Percentiles rank a stretch among this genome's conserved stretches.
Evolutionary conservation across 2,113 vertebrate genomes (phyloP).

Genomic region (Bolborhynchus lineola): DNA sequence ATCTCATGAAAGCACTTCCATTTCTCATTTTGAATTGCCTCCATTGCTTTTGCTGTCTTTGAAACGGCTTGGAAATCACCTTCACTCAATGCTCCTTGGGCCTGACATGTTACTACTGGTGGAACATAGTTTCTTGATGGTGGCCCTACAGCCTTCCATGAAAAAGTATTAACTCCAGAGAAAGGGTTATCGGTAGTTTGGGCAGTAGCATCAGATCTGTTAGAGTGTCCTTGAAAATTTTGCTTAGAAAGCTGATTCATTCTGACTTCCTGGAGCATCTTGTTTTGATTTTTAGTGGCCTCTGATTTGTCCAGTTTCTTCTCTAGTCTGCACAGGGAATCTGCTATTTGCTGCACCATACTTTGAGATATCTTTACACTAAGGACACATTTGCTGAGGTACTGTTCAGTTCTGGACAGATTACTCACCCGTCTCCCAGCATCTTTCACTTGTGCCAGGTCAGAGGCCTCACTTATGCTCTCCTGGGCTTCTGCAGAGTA

Average conservation of each 20-base stretch:
- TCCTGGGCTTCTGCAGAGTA: neutral
- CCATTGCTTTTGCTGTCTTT: neutral
- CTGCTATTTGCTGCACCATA: conserved; percentile 36
- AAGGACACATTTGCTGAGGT: conserved; percentile 61
- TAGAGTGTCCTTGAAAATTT: neutral
- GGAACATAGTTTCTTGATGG: conserved; percentile 55
- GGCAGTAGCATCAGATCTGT: neutral
- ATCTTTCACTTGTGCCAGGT: neutral
- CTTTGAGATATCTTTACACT: conserved; percentile 67
- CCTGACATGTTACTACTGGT: neutral
- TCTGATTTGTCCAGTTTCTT: neutral
- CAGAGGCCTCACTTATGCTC: neutral
- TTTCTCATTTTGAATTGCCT: neutral
- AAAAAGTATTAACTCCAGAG: neutral
- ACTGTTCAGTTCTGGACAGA: conserved; percentile 6
- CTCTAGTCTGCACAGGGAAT: neutral
- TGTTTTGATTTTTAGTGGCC: neutral
- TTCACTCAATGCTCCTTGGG: neutral
- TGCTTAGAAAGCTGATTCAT: neutral
- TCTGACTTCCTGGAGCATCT: neutral
- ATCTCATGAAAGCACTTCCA: neutral
- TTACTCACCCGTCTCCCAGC: neutral
- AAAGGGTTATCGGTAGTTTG: neutral
- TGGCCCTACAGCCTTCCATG: conserved; percentile 50
- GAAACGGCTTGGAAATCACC: neutral